Conservation (phyloP, 1,140 invertebrate genomes). For the Diprion similis region DNA sequence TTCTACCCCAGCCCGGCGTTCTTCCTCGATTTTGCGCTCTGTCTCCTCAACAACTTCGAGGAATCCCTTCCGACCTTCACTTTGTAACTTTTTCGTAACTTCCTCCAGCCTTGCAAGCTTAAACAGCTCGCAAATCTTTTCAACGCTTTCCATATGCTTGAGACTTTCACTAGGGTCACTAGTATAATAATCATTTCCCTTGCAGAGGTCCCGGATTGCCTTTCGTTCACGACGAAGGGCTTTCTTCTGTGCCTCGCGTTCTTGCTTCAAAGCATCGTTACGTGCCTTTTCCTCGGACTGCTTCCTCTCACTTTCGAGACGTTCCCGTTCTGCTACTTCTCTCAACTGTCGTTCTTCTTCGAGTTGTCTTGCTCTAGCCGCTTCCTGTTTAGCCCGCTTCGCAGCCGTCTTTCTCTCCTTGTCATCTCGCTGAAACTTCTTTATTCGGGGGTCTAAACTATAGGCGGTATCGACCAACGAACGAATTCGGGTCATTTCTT, state of each 20-base stretch:
- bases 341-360: slow-evolving; percentile 80
- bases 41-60: slow-evolving; percentile 72
- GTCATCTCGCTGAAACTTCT: slow-evolving; percentile 92
- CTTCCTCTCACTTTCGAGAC: slow-evolving; percentile 80
- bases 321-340: slow-evolving; percentile 72
- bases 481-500: slow-evolving; percentile 92
- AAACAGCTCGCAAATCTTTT: slow-evolving; percentile 87
- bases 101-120: slow-evolving; percentile 76
- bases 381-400: slow-evolving; percentile 91
- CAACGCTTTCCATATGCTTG: slow-evolving; percentile 85
- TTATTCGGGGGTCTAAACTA: slow-evolving; percentile 90
- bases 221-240: slow-evolving; percentile 88
- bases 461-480: slow-evolving; percentile 93
- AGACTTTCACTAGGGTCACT: slow-evolving; percentile 77
- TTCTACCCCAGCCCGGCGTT: slow-evolving; percentile 67
- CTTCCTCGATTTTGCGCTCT: slow-evolving; percentile 78
- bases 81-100: slow-evolving; percentile 75
- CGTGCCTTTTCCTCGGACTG: slow-evolving; percentile 82
- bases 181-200: slow-evolving; percentile 88
- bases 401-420: slow-evolving; percentile 88
- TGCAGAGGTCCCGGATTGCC: slow-evolving; percentile 82
- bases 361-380: slow-evolving; percentile 79
- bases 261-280: slow-evolving; percentile 83
- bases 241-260: slow-evolving; percentile 84
- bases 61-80: slow-evolving; percentile 71